phyloP scores from a whole-genome alignment of 2,888 invertebrate genomes.

The Eristalis pertinax region DNA sequence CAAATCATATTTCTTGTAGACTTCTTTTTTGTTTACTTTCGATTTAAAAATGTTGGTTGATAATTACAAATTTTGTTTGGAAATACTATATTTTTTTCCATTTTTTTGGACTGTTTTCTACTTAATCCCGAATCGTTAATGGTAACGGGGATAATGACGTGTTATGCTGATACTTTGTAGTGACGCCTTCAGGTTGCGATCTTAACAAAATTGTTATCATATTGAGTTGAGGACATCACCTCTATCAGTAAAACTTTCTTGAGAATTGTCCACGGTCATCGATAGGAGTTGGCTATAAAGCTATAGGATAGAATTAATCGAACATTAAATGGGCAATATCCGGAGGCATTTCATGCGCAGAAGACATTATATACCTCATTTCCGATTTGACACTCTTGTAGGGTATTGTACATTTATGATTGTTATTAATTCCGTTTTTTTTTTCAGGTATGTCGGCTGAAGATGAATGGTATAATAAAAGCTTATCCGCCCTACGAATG shows the following conservation, averaged over 20 bases:
- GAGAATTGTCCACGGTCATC: neutral
- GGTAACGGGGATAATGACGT: too few species aligned
- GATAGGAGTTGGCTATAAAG: too few species aligned
- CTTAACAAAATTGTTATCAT: too few species aligned
- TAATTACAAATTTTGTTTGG: too few species aligned
- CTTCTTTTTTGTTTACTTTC: too few species aligned
- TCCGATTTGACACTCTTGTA: conserved; percentile 8
- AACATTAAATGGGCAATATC: conserved; percentile 38
- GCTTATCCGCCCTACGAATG: conserved; percentile 97
- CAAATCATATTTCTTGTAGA: too few species aligned
- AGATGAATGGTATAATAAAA: conserved; percentile 99
- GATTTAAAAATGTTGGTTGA: too few species aligned
- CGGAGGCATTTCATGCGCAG: neutral
- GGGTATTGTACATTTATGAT: neutral
- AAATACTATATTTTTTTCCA: too few species aligned
- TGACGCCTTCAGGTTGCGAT: too few species aligned
- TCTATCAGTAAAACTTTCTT: neutral
- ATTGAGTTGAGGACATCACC: neutral
- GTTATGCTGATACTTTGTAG: too few species aligned
- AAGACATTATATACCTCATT: conserved; percentile 1
- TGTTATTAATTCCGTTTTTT: conserved; percentile 40
- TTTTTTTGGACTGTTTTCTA: too few species aligned
- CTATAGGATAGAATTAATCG: neutral
- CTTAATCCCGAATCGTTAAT: too few species aligned
- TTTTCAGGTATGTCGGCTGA: conserved; percentile 93